Percentiles rank a stretch among this genome's conserved stretches.
These are phyloP conservation scores for Felis chaus DNA, from an alignment of 2,113 vertebrate genomes.

Conservation along the genomic window DNA sequence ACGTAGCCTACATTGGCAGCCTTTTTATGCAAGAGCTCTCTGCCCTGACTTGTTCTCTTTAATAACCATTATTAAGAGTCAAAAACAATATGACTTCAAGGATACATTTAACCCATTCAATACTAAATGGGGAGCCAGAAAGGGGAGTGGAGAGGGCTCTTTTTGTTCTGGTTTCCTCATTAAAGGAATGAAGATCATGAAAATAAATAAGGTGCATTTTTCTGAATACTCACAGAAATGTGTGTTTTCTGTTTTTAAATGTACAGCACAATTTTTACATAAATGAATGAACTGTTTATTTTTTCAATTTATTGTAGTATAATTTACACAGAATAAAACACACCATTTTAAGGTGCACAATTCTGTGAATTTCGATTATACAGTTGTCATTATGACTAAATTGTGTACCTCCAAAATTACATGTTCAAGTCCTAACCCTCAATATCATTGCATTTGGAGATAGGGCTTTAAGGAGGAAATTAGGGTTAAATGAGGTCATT, in stretches of 20 bases:
- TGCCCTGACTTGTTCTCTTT: neutral
- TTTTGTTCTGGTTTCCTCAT: neutral
- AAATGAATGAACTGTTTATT: neutral
- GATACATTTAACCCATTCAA: neutral
- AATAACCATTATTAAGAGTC: neutral
- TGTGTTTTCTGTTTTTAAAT: neutral
- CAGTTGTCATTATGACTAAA: neutral
- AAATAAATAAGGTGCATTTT: neutral
- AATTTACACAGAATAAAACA: neutral
- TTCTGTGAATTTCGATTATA: neutral
- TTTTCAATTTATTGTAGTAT: neutral
- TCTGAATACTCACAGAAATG: neutral
- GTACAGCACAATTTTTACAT: neutral
- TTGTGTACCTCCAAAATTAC: neutral
- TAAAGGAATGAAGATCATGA: constrained; percentile 2
- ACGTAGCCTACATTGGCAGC: neutral
- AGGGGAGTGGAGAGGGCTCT: neutral
- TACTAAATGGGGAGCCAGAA: neutral
- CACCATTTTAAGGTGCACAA: neutral
- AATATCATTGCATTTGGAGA: neutral
- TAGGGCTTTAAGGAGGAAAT: neutral
- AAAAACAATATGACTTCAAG: neutral
- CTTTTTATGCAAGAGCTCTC: neutral
- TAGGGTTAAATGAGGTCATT: neutral
- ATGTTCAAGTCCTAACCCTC: neutral